phyloP scores from a whole-genome alignment of 2,113 vertebrate species.

The Microcebus lehilahytsara region DNA sequence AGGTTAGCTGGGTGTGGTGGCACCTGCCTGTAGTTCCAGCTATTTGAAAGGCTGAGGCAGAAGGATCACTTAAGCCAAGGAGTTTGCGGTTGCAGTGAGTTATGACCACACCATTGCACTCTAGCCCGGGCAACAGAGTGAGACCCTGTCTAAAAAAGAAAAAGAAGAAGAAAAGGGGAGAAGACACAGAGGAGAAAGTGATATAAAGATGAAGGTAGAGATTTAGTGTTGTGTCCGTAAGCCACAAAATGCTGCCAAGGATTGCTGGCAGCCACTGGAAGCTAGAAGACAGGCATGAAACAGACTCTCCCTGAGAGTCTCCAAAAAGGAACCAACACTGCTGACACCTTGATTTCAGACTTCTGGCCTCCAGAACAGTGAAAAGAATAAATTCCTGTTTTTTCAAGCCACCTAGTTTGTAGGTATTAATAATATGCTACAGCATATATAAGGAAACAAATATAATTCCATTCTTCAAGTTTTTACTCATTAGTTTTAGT shows the following conservation, averaged over 20 bases:
- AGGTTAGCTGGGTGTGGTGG: not conserved
- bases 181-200: not conserved
- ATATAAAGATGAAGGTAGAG: not conserved
- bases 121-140: too few species aligned
- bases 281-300: not conserved
- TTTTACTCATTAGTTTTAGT: not conserved
- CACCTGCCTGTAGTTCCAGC: too few species aligned
- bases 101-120: too few species aligned
- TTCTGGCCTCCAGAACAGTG: not conserved
- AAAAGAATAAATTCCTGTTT: not conserved
- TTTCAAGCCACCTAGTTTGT: not conserved
- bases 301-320: not conserved
- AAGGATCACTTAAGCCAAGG: too few species aligned
- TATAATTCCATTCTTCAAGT: not conserved
- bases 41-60: too few species aligned
- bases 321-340: not conserved
- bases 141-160: too few species aligned
- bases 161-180: too few species aligned
- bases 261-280: not conserved
- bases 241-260: not conserved
- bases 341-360: not conserved
- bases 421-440: not conserved
- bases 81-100: too few species aligned
- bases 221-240: not conserved
- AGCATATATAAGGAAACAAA: not conserved